Base-by-base conservation (phyloP, 2,797 vertebrate genomes). In the Emys orbicularis region DNA sequence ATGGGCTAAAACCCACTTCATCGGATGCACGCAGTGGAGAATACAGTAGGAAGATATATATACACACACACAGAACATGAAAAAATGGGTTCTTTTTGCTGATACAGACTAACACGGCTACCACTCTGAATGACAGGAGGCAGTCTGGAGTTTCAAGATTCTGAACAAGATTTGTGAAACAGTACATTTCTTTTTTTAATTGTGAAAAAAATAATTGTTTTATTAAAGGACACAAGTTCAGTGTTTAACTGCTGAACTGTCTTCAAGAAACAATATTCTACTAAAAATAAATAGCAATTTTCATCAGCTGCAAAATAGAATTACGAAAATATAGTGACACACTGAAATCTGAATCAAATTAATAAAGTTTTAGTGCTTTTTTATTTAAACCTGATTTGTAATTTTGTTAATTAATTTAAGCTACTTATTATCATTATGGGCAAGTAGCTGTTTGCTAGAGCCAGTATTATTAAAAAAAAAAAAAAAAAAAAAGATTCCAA, bases 401-500 rank as follows among this genome's bases (percentile, higher is more conserved):
- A 72, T 41, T 41, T 23, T 72, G 25, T 12, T 72, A 41, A 72
- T 72, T 72, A 72, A 72, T 41, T 72, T 68, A 53, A 50, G 23
- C 18, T 52, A 79, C 41, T 52, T 82, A 56, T 16, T 21, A 76
- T 7, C 15, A 29, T 50, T 50, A 50, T 57, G 16, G 54, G 49
- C 16, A 68, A 82, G 9, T 9, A 72, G 27, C 18, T 49, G 54
- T 83, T 83, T 81, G 37, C 49, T 88, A 52, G 49, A 41, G 68
- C 25, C 47, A 50, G 41, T 25, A 74, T 81, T 44, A 6, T 12
- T 9, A 10, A 47, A 8, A 49, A 72, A 6, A 0, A 2, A 44
- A 47, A 47, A 44, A 8, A 49, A 72, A 6, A 0, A 2, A 44
- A 31, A 76, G 72, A 57, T 12, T 74, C 0, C 53, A 72, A 37